phyloP scores from a whole-genome alignment of 92 coral and sea anemone genomes.

The Diadumene lineata region DNA sequence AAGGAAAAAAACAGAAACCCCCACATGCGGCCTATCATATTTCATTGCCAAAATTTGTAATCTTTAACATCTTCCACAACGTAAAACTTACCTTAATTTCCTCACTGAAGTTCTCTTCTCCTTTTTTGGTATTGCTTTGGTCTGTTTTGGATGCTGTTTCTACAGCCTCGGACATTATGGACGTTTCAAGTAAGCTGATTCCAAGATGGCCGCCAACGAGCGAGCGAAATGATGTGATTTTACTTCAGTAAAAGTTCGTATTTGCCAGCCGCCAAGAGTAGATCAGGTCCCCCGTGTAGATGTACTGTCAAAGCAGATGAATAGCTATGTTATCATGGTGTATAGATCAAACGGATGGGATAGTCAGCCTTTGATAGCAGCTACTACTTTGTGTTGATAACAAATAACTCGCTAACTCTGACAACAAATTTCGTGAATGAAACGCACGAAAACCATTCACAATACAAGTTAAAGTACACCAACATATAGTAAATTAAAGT shows the following conservation, averaged over 20 bases:
- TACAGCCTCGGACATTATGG: conserved; percentile 10
- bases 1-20: neutral
- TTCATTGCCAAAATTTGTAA: neutral
- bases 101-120: conserved; percentile 67
- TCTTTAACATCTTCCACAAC: neutral
- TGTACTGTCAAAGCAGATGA: conserved; percentile 48
- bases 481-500: neutral
- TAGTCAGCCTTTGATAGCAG: conserved; percentile 11
- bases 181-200: conserved; percentile 11
- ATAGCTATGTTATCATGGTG: conserved; percentile 31
- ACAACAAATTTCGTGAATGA: too few species aligned
- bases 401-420: neutral
- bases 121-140: conserved; percentile 20
- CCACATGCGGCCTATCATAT: neutral
- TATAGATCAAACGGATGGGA: conserved; percentile 46
- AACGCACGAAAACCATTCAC: conserved; percentile 1
- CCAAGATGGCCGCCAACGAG: conserved; percentile 43
- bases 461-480: neutral
- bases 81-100: conserved; percentile 71
- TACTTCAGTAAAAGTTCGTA: conserved; percentile 18
- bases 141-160: neutral
- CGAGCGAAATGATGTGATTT: conserved; percentile 34
- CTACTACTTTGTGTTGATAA: conserved; percentile 1
- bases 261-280: conserved; percentile 34
- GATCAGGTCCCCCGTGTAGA: conserved; percentile 52